Evolutionary conservation across 2,888 invertebrate genomes (phyloP).

Genomic region (Lasioglossum vierecki): DNA sequence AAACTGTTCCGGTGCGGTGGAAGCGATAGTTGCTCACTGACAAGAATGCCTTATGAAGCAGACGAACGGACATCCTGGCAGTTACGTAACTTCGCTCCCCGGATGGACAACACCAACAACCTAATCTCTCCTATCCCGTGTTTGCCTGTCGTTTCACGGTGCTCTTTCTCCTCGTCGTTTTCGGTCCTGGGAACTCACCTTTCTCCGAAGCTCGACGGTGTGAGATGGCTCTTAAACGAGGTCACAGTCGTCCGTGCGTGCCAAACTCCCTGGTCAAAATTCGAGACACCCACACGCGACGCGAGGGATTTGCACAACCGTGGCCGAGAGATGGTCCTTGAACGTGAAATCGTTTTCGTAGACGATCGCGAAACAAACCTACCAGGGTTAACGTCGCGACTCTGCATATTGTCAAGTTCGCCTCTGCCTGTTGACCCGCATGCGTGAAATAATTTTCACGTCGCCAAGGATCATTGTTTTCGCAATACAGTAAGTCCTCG

Average conservation of each 20-base stretch:
- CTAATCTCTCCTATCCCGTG: constrained; percentile 17
- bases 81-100: constrained; percentile 60
- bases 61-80: constrained; percentile 72
- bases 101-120: constrained; percentile 21
- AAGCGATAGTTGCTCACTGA: constrained; percentile 53
- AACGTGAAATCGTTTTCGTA: constrained; percentile 62
- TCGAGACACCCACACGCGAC: constrained; percentile 36
- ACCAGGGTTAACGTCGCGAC: neutral
- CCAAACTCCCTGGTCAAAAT: constrained; percentile 58
- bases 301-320: constrained; percentile 39
- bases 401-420: neutral
- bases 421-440: neutral
- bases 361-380: neutral
- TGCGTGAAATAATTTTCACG: neutral
- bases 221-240: constrained; percentile 35
- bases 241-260: constrained; percentile 40
- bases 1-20: constrained; percentile 64
- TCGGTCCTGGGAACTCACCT: constrained; percentile 30
- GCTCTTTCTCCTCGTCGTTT: constrained; percentile 26
- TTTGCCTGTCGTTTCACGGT: neutral
- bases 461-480: neutral
- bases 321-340: constrained; percentile 50
- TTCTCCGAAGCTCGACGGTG: constrained; percentile 32
- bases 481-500: neutral
- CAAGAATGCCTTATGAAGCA: constrained; percentile 69